Base-by-base conservation (phyloP, 2,888 invertebrate species). In the Drosophila imparisetae region DNA sequence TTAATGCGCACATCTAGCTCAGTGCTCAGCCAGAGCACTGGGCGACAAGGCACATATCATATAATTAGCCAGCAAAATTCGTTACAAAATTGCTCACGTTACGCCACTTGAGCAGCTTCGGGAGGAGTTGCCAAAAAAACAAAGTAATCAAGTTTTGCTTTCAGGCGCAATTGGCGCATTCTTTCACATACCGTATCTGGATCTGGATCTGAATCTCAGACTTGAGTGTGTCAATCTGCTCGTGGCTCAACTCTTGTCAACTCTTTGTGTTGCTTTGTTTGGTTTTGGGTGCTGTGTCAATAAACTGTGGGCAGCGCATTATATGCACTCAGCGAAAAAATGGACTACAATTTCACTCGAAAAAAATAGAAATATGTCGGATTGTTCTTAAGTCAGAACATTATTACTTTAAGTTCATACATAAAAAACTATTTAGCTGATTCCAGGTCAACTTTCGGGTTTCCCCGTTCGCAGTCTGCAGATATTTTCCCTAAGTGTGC, bases 1-100 rank as follows among this genome's bases (percentile, higher is more conserved):
- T 64, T 53, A 79, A 77, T 80, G 84, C 80, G 52, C 69, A 71
- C 40, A 61, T 70, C 65, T 71, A 49, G 68, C 69, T 58, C 50
- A 29, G 48, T 27, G 78, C 69, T 74, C 72, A 75, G 42, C 49
- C 57, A n/a, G 42, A 76, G 54, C 65, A 74, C 74, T 77, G 11
- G n/a, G 24, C 32, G 32, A 32, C 32, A 32, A 32, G 32, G 11
- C 32, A 11, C 32, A 32, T 11, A 32, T 32, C 11, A 32, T 32
- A 32, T 32, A 32, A 32, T 32, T 32, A 32, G 32, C 77, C 68
- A 27, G 64, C 52, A 27, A 64, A 59, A 59, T 52, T 64, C 52
- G 32, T 34, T 48, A 59, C 49, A 52, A 61, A 72, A 80, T 68
- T 66, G 67, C 42, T n/a, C 30, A 50, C 59, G 79, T 79, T 79